Base-by-base conservation (phyloP, 2,888 invertebrate species). In the Lasiommata megera region DNA sequence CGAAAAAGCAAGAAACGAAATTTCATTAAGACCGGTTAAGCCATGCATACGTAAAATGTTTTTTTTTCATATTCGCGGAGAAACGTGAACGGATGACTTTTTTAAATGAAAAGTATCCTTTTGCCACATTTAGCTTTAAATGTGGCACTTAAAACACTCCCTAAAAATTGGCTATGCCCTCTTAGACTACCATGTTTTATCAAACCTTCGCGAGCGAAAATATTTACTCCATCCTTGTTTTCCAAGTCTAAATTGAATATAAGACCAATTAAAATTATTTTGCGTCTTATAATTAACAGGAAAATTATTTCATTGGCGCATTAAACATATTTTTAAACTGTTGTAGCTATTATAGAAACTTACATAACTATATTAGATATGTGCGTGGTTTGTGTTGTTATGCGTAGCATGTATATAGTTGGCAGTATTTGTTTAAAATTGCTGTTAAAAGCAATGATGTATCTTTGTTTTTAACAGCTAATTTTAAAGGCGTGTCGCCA, bases 221-320 rank as follows among this genome's bases (percentile, higher is more conserved):
- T 53, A 41, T 47, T 50, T 12, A 14, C 18, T 34, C 41, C 43
- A 52, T 52, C 41, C 44, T 47, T 62, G 59, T 62, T 62, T 58
- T 62, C 51, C 23, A 50, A 29, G 31, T 28, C 17, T 28, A 23
- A 54, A 54, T 50, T 54, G 54, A 48, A 46, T 41, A 50, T 38
- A 56, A 56, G 56, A 31, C 18, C 31, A 46, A 57, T 61, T 43
- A 44, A 34, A 58, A 37, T 44, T 16, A 28, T 46, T 47, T 37
- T 18, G 12, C 14, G 38, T 41, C 40, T 56, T 50, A 46, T 61
- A 55, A 60, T 54, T 44, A 53, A 46, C 44, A 61, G 61, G 61
- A 61, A 56, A 58, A 28, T 57, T 23, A 37, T 37, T 47, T 18
- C 9, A 48, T 37, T 37, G 36, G 7, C 23, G 12, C 36, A 16